Base-by-base conservation (phyloP, 2,888 invertebrate species). In the Trilocha varians region DNA sequence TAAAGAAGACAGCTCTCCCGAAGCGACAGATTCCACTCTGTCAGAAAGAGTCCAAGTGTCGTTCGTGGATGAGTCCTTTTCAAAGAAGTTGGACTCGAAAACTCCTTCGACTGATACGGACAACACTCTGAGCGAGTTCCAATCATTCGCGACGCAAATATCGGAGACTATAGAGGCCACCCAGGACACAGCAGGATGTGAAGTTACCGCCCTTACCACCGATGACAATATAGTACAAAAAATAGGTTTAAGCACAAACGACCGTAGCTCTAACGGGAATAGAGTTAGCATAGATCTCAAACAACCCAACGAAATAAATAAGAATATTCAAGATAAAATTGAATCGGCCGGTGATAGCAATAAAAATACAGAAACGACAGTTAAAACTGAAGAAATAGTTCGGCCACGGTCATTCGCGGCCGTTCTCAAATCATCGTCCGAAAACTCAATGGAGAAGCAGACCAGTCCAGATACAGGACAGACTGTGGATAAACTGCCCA, bases 201-300 rank as follows among this genome's bases (percentile, higher is more conserved):
- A 53, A 72, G 78, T 82, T 78, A 80, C 82, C 77, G 69, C 68
- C 47, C 46, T 54, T 59, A 71, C 85, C 84, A 84, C 85, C 85
- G 85, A 80, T 73, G 74, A 75, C 60, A 69, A 65, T 61, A 68
- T 78, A 84, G 84, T 85, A 85, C 84, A 84, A 85, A 84, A 71
- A 65, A 57, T 85, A 85, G 84, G 65, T 76, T 63, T 85, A 84
- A 85, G 84, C 63, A 72, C 67, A 55, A 64, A 47, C 59, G 69
- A 52, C 54, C 58, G 65, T 45, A 56, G 64, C 59, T 60, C 66
- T 35, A 67, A 66, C 49, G 60, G 62, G 37, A 65, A 63, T 41
- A 55, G 50, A 34, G 54, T 40, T 40, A 53, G 53, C 45, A 57
- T 55, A 69, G 79, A 83, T 84, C 78, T 83, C 79, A 76, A 57